These are phyloP conservation scores for Spinus pinus DNA, from an alignment of 2,797 vertebrate species.

Conservation along the genomic window DNA sequence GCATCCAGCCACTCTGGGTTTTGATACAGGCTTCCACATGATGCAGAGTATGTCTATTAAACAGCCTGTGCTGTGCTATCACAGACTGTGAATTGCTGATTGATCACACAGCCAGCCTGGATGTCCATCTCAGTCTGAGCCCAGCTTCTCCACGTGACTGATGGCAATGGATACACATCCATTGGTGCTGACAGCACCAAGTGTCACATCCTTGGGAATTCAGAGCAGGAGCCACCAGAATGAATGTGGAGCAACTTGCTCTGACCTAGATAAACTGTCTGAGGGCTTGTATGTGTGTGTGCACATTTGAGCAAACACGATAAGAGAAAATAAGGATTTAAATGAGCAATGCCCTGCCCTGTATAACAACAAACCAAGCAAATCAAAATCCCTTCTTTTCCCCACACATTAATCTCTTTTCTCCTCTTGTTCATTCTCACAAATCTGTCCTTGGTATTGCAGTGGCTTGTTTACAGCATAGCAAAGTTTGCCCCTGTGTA, in stretches of 20 bases:
- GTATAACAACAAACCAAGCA: not conserved
- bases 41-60: not conserved
- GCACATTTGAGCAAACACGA: not conserved
- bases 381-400: not conserved
- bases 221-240: conserved; percentile 49
- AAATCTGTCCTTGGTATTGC: not conserved
- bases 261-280: not conserved
- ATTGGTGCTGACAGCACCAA: conserved; percentile 53
- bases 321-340: not conserved
- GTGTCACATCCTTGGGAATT: conserved; percentile 44
- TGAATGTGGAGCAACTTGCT: not conserved
- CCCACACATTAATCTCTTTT: not conserved
- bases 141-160: conserved; percentile 65
- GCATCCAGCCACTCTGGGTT: not conserved
- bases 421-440: not conserved
- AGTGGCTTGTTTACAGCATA: not conserved
- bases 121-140: conserved; percentile 62
- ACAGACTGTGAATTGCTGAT: not conserved
- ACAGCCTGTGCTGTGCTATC: not conserved
- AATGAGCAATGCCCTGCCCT: not conserved
- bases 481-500: not conserved
- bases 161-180: conserved; percentile 53
- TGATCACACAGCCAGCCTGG: not conserved
- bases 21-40: rapidly evolving
- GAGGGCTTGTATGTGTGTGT: not conserved